Evolutionary conservation across 2,113 vertebrate genomes (phyloP), one percentile per base, ranked within the genome.

Genomic region (Anguilla japonica): DNA sequence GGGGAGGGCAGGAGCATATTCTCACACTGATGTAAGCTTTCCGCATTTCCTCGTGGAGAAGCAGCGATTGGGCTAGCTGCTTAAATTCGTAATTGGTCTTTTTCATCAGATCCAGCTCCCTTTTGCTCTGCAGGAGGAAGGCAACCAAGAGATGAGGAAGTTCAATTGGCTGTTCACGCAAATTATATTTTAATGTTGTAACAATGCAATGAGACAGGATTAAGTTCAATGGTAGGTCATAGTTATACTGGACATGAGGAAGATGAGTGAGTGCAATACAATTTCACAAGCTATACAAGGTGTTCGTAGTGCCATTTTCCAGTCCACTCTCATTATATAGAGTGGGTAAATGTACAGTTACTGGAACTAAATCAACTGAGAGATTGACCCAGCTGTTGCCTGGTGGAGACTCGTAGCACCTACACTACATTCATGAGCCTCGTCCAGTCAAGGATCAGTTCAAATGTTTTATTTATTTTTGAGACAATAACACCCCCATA

Each of bases 71-170:
- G 14, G 92, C 92, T 82, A 95, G 87, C 79, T 83, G 41, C 88
- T 89, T 93, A 56, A 96, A 96, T 56, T 96, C 95, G 40, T 85
- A 22, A 8, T 93, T 91, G 86, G 93, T 93, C 87, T 93, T 95
- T 87, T 90, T 92, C 94, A 95, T 96, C 2, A 94, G 87, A 78
- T 91, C 90, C 88, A 93, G 92, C 29, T 94, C 89, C 0, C 57
- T 91, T 29, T 88, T 90, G 79, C 82, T 93, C 95, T 96, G 83
- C 75, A 84, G 79, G 41, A 41, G 75, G 57, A 34, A 22, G 13
- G 41, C 39, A 67, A 79, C 71, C 85, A 40, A 79, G 22, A 53
- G 0, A 80, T 84, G 14, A 56, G 82, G 13, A 67, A 53, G 56
- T n/a, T 7, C 41, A 18, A 81, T 22, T 11, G 26, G 26, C 67